A percentile compares a stretch with the other conserved stretches of the same genome.
Evolutionary conservation across 1,140 invertebrate species (phyloP).

Genomic region (Achatina immaculata): DNA sequence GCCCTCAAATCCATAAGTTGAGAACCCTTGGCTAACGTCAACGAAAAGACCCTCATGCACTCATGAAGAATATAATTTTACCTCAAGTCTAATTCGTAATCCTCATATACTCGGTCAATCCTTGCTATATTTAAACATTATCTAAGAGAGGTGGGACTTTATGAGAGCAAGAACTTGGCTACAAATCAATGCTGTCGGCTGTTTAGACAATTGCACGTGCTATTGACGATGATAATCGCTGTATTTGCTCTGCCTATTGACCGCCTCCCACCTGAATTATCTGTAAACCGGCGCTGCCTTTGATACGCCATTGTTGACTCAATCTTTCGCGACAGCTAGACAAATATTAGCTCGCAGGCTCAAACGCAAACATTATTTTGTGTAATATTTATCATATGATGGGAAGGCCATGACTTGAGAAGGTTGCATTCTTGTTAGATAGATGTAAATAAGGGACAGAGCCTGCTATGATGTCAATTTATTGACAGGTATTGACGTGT

Average conservation of each 20-base stretch:
- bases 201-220: conserved; percentile 41
- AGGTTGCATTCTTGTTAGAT: background rate
- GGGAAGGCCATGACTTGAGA: conserved; percentile 25
- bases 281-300: conserved; percentile 13
- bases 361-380: conserved; percentile 43
- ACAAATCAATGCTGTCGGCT: conserved; percentile 40
- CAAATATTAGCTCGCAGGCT: conserved; percentile 34
- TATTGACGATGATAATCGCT: conserved; percentile 30
- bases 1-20: too few relatives aligned
- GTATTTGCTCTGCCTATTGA: conserved; percentile 21
- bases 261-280: background rate
- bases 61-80: too few relatives aligned
- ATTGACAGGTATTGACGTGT: too few relatives aligned
- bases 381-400: conserved; percentile 43
- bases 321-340: conserved; percentile 41
- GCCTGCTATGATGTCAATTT: background rate
- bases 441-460: background rate
- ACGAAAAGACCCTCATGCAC: too few relatives aligned
- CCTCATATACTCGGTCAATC: too few relatives aligned
- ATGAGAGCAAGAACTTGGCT: background rate
- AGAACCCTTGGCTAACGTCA: too few relatives aligned
- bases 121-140: too few relatives aligned
- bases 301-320: conserved; percentile 39
- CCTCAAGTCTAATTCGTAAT: too few relatives aligned
- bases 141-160: too few relatives aligned